Evolutionary conservation across 1,140 invertebrate species (phyloP), one percentile per base, ranked within the genome.

Genomic region (Hypsibius dujardini): DNA sequence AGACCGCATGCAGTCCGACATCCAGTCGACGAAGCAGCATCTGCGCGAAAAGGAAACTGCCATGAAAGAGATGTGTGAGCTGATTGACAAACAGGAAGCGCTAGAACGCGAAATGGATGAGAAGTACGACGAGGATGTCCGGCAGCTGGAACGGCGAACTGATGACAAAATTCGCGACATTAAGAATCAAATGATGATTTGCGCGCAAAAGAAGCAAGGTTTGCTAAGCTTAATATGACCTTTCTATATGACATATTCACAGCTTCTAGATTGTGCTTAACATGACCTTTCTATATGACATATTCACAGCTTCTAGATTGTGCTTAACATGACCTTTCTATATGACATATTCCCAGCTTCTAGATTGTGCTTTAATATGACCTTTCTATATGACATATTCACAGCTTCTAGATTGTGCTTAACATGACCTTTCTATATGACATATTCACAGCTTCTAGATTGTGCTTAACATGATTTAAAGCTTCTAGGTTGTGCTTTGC

Each of bases 151-250:
- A n/a, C 7, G n/a, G 7, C 50, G n/a, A n/a, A 56, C 50, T 56
- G 50, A 56, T 56, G 50, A 7, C 50, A 56, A 56, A n/a, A 56
- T 56, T 56, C 50, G 50, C 50, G 50, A 56, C 50, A 56, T 56
- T 0, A 56, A 56, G 50, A n/a, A 7, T n/a, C 50, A 56, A n/a
- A 56, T 56, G 7, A n/a, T 56, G 50, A n/a, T n/a, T n/a, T 12
- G 50, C n/a, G 7, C 50, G 7, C 50, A 56, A 56, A 56, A 56
- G 50, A 7, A n/a, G 7, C 50, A 56, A 56, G 50, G 50, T 56
- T 12, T n/a, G 50, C 7, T 56, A 56, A n/a, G 50, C 50, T 56
- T 12, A 12, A 56, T 0, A 12, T 7, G 50, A 12, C 50, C 7
- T 7, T 12, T 12, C 7, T 12, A 56, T 7, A 56, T n/a, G 50